Evolutionary conservation across 2,797 vertebrate species (phyloP).

Genomic region (Catamblyrhynchus diadema): DNA sequence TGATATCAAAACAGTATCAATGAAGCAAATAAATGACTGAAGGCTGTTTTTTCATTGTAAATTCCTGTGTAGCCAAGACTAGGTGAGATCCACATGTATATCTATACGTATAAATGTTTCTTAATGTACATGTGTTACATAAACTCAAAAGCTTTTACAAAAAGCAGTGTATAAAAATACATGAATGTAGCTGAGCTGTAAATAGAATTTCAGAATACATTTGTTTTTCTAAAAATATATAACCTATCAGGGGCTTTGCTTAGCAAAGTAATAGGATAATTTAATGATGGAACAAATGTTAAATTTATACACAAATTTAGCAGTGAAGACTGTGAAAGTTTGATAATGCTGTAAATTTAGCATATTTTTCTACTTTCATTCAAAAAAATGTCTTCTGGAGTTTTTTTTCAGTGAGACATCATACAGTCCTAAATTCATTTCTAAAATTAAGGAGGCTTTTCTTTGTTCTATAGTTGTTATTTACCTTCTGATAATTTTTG

Average conservation of each 20-base stretch:
- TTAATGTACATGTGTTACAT: background rate
- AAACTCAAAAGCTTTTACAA: background rate
- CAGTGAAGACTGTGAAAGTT: background rate
- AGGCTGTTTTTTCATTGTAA: background rate
- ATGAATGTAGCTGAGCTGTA: background rate
- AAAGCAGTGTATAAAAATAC: background rate
- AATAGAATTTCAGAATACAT: background rate
- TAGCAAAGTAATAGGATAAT: background rate
- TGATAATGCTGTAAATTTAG: background rate
- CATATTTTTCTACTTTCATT: background rate
- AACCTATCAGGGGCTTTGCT: background rate
- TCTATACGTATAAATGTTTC: background rate
- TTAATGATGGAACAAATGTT: background rate
- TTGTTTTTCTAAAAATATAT: background rate
- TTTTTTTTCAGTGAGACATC: background rate
- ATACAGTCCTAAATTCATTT: background rate
- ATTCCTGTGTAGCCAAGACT: background rate
- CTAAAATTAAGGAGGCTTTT: background rate
- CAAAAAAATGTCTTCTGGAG: background rate
- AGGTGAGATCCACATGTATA: background rate
- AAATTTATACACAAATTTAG: background rate
- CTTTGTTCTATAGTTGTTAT: background rate
- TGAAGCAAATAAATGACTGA: background rate
- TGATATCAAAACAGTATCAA: background rate
- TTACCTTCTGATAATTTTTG: background rate